A percentile compares a stretch with the other conserved stretches of the same genome.
Conservation (phyloP, 2,888 invertebrate genomes). For the Macrophya alboannulata region DNA sequence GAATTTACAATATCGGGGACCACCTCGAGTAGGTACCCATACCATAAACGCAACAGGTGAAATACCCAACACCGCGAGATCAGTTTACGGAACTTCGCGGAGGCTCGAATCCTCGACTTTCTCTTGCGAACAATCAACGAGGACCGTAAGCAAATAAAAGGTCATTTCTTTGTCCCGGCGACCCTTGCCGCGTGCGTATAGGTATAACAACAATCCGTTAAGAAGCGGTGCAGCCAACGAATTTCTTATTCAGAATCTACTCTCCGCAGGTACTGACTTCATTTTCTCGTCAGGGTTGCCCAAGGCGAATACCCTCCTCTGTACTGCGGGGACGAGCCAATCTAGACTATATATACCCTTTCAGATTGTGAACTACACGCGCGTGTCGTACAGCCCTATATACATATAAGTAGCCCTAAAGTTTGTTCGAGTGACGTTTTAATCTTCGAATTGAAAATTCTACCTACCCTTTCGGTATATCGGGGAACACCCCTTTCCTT, state of each 20-base stretch:
- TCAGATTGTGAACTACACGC: conserved; percentile 28
- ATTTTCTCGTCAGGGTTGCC: conserved; percentile 26
- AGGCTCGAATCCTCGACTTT: conserved; percentile 31
- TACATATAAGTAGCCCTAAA: background rate
- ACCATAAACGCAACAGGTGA: conserved; percentile 56
- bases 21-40: conserved; percentile 29
- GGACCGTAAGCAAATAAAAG: conserved; percentile 36
- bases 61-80: conserved; percentile 35
- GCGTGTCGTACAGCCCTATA: background rate
- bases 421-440: conserved; percentile 44
- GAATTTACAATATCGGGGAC: conserved; percentile 53
- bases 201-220: conserved; percentile 39
- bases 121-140: background rate
- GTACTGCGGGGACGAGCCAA: conserved; percentile 13
- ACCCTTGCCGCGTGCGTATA: conserved; percentile 39
- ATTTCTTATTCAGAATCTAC: conserved; percentile 7
- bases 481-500: conserved; percentile 57
- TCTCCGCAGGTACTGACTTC: conserved; percentile 7
- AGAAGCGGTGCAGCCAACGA: conserved; percentile 12
- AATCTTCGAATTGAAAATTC: conserved; percentile 52
- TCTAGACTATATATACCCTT: background rate
- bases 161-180: conserved; percentile 26
- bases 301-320: conserved; percentile 3
- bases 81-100: conserved; percentile 30
- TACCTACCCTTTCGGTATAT: conserved; percentile 33